Base-by-base conservation (phyloP, 92 coral and sea anemone genomes). In the Bergia puertoricense region DNA sequence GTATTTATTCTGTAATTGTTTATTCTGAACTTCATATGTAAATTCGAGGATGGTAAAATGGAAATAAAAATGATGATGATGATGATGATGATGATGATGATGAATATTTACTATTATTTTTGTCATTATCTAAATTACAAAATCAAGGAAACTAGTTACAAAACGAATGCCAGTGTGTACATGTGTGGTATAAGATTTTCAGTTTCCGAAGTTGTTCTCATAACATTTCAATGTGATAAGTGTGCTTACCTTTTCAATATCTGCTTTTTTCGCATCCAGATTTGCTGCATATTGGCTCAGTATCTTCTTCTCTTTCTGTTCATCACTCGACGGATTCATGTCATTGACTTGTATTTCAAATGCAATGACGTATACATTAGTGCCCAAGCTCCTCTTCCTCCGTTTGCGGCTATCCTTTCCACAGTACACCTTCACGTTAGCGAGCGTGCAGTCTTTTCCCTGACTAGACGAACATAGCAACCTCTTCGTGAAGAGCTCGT, bases 361-460 rank as follows among this genome's bases (percentile, higher is more conserved):
- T 0, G 90, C 78, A 50, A 94, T 92, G 68, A 94, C 95, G 77
- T 73, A 88, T 45, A 82, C 89, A 77, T 92, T 79, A 62, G 86
- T 81, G 22, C 87, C 45, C 20, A 78, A 86, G 45, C 91, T 86
- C 81, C 93, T 71, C 74, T 85, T 56, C 85, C 86, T 91, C 23
- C 93, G 92, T n/a, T 46, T 90, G 44, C 93, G 88, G 90, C 93
- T 92, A 79, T 92, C 88, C 87, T 92, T 89, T 39, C 97, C 97
- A 68, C 97, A 94, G 82, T 94, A 92, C n/a, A 92, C 94, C 85
- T 94, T 94, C 40, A 94, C 97, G 69, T 94, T 94, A 8, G 76
- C 36, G 67, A 92, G 77, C 81, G 89, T 81, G 72, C 97, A 94
- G 82, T 94, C 92, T 5, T 86, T 86, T 6, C 85, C 86, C 50